Evolutionary conservation across 2,888 invertebrate species (phyloP).

Genomic region (Aspidapion aeneum): DNA sequence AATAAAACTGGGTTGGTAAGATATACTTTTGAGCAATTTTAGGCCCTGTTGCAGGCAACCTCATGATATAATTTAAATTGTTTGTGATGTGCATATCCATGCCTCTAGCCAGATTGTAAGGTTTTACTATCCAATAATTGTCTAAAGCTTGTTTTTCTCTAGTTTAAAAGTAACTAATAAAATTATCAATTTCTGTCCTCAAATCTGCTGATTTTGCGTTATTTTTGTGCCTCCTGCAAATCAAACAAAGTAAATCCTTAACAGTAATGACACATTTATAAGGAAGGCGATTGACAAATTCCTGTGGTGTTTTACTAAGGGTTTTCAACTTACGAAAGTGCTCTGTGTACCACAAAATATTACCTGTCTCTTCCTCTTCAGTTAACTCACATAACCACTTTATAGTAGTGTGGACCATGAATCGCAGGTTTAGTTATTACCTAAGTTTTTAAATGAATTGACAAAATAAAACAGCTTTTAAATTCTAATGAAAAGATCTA

Average conservation of each 20-base stretch:
- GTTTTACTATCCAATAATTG: conserved; percentile 93
- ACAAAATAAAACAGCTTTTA: too few relatives aligned
- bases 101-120: conserved; percentile 87
- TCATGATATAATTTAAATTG: conserved; percentile 72
- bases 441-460: too few relatives aligned
- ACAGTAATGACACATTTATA: conserved; percentile 85
- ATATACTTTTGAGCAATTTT: conserved; percentile 85
- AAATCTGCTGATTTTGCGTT: conserved; percentile 56
- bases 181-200: conserved; percentile 74
- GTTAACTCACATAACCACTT: too few relatives aligned
- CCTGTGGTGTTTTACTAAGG: conserved; percentile 60
- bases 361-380: conserved; percentile 66
- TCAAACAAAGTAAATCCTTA: conserved; percentile 79
- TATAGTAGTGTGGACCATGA: too few relatives aligned
- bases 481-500: too few relatives aligned
- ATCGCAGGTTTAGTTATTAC: too few relatives aligned
- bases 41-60: conserved; percentile 73
- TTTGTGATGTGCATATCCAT: conserved; percentile 81
- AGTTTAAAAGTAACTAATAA: conserved; percentile 77
- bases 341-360: conserved; percentile 76
- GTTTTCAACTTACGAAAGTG: conserved; percentile 77
- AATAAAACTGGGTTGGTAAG: conserved; percentile 82
- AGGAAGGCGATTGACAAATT: conserved; percentile 89
- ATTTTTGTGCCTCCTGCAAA: conserved; percentile 59
- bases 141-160: conserved; percentile 64